Base-by-base conservation (phyloP, 2,888 invertebrate species). In the Ariolimax columbianus region DNA sequence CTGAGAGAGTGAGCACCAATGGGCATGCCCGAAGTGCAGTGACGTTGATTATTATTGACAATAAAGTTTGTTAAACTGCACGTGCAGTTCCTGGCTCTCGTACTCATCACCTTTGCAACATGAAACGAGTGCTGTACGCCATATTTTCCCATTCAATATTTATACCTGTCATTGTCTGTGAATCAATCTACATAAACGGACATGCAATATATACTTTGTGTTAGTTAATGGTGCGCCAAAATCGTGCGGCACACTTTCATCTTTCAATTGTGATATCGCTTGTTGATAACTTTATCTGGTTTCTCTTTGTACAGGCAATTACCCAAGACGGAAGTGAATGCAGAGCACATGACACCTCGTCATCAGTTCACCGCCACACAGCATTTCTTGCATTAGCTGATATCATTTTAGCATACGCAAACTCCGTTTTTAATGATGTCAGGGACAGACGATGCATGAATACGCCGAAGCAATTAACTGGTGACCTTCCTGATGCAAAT, bases 261-360 rank as follows among this genome's bases (percentile, higher is more conserved):
- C 1, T 47, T 73, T 9, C n/a, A 43, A 47, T 73, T 73, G 47
- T 47, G n/a, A 26, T 43, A n/a, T 30, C 0, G 73, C 30, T 43
- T 30, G 30, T 30, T 73, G 73, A 73, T 73, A 73, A 73, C n/a
- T 47, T 14, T 73, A 30, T 73, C 47, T 73, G 73, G 11, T 47
- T 73, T 73, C 47, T 73, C 43, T 47, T 47, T 73, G n/a, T n/a
- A 47, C 43, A 43, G 7, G 3, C 14, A n/a, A 43, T 36, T n/a
- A 7, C 38, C 40, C 38, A 36, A 17, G 30, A 40, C 19, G 47
- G 73, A 47, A 1, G 73, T 30, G 19, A 43, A 73, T 1, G 14
- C 30, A 30, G 36, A 70, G 1, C 36, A 1, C 19, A 36, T 38
- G 36, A 70, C 36, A 36, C 14, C 23, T 7, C 36, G 11, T 14